Conservation (phyloP, 2,888 invertebrate genomes). For the Cantharis lateralis region DNA sequence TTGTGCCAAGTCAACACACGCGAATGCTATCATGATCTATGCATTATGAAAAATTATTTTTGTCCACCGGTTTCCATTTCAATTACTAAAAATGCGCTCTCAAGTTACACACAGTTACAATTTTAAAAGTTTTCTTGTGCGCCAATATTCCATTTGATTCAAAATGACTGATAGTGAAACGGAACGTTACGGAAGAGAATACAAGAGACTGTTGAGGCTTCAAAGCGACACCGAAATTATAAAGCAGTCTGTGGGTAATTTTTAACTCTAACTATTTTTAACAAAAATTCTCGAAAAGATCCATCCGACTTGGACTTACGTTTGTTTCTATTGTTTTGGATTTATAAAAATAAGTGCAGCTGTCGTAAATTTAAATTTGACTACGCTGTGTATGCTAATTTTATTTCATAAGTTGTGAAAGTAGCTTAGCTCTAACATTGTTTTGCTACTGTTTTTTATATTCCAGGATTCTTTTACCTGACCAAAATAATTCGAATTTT, state of each 20-base stretch:
- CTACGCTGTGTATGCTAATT: not conserved
- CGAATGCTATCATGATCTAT: conserved; percentile 6
- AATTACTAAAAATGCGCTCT: not conserved
- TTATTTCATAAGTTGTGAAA: not conserved
- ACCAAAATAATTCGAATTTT: not conserved
- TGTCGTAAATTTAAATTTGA: not conserved
- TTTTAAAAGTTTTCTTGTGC: not conserved
- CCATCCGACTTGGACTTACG: not conserved
- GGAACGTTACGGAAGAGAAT: conserved; percentile 68
- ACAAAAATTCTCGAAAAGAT: not conserved
- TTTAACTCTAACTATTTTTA: not conserved
- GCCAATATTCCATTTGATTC: not conserved
- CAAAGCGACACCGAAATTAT: conserved; percentile 71
- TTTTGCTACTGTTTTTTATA: not conserved
- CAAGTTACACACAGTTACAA: not conserved
- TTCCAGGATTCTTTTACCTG: not conserved
- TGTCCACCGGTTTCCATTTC: not conserved
- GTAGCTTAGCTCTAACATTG: not conserved
- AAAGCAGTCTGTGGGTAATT: conserved; percentile 68
- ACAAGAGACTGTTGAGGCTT: conserved; percentile 67
- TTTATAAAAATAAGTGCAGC: not conserved
- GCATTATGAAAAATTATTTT: conserved; percentile 8
- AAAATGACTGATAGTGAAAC: conserved; percentile 29
- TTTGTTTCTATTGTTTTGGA: not conserved
- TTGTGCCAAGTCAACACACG: conserved; percentile 26